These are phyloP conservation scores for Panthera leo DNA, from an alignment of 2,113 vertebrate genomes.

Conservation along the genomic window DNA sequence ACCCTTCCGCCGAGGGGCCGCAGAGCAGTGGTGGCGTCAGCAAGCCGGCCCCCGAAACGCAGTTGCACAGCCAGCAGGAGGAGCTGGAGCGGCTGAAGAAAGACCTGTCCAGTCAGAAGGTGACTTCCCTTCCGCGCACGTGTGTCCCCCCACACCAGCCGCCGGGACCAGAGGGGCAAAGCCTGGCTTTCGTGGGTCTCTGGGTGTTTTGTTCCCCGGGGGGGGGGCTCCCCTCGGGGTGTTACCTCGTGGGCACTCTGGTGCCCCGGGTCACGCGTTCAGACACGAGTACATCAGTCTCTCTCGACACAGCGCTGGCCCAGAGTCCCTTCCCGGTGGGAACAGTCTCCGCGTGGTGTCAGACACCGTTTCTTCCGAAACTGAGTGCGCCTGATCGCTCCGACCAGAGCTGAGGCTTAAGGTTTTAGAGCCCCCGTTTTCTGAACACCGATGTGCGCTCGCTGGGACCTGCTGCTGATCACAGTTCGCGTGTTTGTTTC, in stretches of 20 bases:
- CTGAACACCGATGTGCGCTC: not conserved
- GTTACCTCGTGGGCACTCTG: too few relatives aligned
- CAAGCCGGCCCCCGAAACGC: slow-evolving; percentile 84
- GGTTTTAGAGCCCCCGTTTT: not conserved
- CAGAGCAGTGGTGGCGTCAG: slow-evolving; percentile 76
- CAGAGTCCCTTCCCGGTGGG: too few relatives aligned
- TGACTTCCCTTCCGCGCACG: not conserved
- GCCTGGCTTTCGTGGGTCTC: too few relatives aligned
- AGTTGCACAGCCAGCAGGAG: slow-evolving; percentile 92
- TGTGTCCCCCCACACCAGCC: rapidly evolving
- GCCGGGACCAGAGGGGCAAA: not conserved
- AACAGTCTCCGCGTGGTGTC: too few relatives aligned
- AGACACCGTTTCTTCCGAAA: too few relatives aligned
- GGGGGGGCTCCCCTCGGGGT: too few relatives aligned
- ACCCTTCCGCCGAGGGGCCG: slow-evolving; percentile 82
- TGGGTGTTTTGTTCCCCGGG: not conserved
- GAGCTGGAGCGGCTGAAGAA: slow-evolving; percentile 90
- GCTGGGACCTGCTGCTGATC: not conserved
- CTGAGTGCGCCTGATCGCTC: too few relatives aligned
- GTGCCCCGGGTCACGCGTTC: too few relatives aligned
- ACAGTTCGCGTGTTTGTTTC: not conserved
- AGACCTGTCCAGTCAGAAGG: slow-evolving; percentile 88
- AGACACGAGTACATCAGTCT: too few relatives aligned
- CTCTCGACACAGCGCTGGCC: too few relatives aligned
- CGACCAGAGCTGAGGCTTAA: too few relatives aligned